A percentile compares a stretch with the other conserved stretches of the same genome.
Evolutionary conservation across 2,888 invertebrate species (phyloP).

Genomic region (Esperia sulphurella): DNA sequence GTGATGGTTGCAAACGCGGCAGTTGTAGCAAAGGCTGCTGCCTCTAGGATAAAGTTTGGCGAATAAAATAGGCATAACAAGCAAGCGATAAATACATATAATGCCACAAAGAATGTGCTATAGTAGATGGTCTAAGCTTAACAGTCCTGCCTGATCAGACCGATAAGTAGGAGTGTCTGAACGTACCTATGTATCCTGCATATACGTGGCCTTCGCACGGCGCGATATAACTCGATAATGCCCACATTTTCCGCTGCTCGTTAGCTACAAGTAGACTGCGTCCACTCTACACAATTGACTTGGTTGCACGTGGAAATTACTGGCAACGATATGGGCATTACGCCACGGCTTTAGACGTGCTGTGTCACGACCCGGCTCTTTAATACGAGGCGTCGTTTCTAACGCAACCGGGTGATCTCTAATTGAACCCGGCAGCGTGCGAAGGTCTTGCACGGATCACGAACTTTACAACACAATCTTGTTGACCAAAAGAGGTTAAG

Average conservation of each 20-base stretch:
- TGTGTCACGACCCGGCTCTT: conserved; percentile 55
- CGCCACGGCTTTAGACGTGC: conserved; percentile 51
- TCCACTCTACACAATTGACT: conserved; percentile 49
- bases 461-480: conserved; percentile 22
- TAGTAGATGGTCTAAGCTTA: no score
- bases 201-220: conserved; percentile 8
- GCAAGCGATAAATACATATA: no score
- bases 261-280: conserved; percentile 28
- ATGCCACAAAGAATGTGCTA: no score
- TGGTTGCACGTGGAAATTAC: conserved; percentile 52
- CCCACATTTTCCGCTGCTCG: conserved; percentile 47
- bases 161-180: no score
- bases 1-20: no score
- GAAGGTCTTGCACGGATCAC: conserved; percentile 47
- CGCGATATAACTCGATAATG: conserved; percentile 43
- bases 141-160: no score
- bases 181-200: no score
- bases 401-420: conserved; percentile 56
- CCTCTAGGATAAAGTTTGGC: no score
- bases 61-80: no score
- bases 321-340: conserved; percentile 44
- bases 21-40: no score
- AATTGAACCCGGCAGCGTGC: conserved; percentile 57
- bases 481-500: conserved; percentile 26
- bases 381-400: conserved; percentile 47